phyloP scores from a whole-genome alignment of 2,797 vertebrate genomes.

The Spheniscus humboldti region DNA sequence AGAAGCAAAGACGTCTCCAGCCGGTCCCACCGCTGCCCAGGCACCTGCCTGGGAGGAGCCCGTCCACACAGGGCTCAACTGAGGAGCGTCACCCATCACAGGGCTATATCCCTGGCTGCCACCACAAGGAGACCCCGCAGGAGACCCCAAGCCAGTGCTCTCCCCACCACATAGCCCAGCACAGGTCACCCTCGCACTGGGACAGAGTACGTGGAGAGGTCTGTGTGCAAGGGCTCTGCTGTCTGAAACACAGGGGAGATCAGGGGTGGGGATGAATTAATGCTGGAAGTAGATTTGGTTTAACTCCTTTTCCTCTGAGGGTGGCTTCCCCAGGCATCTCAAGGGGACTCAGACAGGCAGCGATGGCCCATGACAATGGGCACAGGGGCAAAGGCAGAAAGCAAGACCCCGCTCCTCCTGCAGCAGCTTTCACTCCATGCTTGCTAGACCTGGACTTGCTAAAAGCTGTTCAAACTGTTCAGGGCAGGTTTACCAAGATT shows the following conservation, averaged over 20 bases:
- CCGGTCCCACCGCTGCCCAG: neutral
- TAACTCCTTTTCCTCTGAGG: neutral
- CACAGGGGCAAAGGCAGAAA: neutral
- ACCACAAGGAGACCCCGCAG: neutral
- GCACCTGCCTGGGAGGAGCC: neutral
- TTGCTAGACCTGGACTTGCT: neutral
- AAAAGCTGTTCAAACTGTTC: neutral
- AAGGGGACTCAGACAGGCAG: neutral
- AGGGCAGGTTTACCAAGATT: neutral
- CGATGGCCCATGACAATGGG: neutral
- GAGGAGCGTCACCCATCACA: neutral
- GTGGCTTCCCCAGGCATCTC: neutral
- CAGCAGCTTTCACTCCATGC: neutral
- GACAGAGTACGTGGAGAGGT: neutral
- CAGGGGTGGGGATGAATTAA: neutral
- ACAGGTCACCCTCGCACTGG: neutral
- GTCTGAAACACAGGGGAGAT: neutral
- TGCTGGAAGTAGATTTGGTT: neutral
- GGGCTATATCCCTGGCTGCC: neutral
- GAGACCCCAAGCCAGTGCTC: accelerated
- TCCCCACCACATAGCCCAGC: neutral
- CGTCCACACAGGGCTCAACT: neutral
- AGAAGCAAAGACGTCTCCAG: neutral
- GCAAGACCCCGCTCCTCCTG: neutral
- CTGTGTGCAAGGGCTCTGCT: neutral